Conservation (phyloP, 2,888 invertebrate species). For the Cynaeus angustus region DNA sequence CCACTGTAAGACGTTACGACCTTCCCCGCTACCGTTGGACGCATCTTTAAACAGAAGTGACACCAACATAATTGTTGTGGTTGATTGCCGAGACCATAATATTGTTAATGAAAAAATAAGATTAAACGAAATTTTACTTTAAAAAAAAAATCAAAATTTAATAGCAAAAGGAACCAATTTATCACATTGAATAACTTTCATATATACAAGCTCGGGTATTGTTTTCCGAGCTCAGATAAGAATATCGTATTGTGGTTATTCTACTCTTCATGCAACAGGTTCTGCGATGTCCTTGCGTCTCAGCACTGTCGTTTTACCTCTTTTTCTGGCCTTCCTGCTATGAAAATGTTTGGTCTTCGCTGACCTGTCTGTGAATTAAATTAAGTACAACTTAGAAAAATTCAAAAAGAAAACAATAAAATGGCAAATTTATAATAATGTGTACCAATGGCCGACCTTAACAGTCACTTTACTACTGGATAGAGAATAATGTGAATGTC, state of each 20-base stretch:
- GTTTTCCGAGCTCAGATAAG: too few relatives aligned
- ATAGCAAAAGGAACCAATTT: conserved; percentile 8
- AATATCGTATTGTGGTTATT: neutral
- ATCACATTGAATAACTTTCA: too few relatives aligned
- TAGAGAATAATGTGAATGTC: conserved; percentile 18
- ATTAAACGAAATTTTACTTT: conserved; percentile 33
- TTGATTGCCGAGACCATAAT: conserved; percentile 13
- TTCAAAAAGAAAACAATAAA: neutral
- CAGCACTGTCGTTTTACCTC: conserved; percentile 1
- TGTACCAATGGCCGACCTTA: conserved; percentile 7
- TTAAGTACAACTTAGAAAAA: too few relatives aligned
- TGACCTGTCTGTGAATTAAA: neutral
- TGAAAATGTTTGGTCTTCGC: neutral
- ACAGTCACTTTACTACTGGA: neutral
- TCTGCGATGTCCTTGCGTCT: conserved; percentile 11
- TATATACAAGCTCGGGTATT: too few relatives aligned
- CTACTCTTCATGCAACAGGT: conserved; percentile 12
- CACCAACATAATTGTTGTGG: conserved; percentile 22
- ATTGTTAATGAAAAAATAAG: conserved; percentile 21
- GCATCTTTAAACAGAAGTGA: conserved; percentile 37
- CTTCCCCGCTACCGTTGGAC: conserved; percentile 35
- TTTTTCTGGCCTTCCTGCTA: conserved; percentile 22
- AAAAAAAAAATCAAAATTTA: too few relatives aligned
- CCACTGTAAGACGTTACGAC: conserved; percentile 38
- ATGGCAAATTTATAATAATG: neutral